Evolutionary conservation across 2,888 invertebrate genomes (phyloP), one percentile per base, ranked within the genome.

Genomic region (Physocephala rufipes): DNA sequence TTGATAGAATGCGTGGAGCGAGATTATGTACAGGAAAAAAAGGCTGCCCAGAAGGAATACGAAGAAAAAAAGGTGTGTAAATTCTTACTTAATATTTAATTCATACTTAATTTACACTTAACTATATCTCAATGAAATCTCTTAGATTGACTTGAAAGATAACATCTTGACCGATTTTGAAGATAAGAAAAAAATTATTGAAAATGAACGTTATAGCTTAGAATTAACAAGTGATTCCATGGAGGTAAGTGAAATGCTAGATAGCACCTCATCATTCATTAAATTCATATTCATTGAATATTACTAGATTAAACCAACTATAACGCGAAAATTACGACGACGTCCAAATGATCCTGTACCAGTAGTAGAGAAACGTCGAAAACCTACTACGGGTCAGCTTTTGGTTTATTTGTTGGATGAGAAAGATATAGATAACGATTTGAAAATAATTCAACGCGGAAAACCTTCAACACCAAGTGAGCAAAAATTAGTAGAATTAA

Each of bases 331-430:
- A 85, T 87, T 98, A 30, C 88, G 98, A 4, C 89, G 97, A 73
- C 89, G 98, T 28, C 97, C 97, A 0, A 97, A 98, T 85, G 97
- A 97, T 85, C 97, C 97, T 0, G 89, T 95, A 55, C 97, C 96
- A 4, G 91, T 93, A 73, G 94, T 95, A 9, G 91, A 92, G 72
- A 96, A 97, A 86, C 90, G 97, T 1, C 88, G 97, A 69, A 93
- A 95, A 82, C 92, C 93, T 3, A 91, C 94, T 2, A 90, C 91
- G 59, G 94, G 95, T 36, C 94, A 95, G 80, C 89, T 97, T n/a
- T 89, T 97, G 19, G 94, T 93, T 73, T 94, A 94, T 84, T 88
- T 93, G 61, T 87, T 97, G 72, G 96, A 96, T 79, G 97, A 97
- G 77, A 91, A 93, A 76, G 96, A 96, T 79, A 92, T 97, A 61